Evolutionary conservation across 2,888 invertebrate species (phyloP).

Genomic region (Leucophenga maculata): DNA sequence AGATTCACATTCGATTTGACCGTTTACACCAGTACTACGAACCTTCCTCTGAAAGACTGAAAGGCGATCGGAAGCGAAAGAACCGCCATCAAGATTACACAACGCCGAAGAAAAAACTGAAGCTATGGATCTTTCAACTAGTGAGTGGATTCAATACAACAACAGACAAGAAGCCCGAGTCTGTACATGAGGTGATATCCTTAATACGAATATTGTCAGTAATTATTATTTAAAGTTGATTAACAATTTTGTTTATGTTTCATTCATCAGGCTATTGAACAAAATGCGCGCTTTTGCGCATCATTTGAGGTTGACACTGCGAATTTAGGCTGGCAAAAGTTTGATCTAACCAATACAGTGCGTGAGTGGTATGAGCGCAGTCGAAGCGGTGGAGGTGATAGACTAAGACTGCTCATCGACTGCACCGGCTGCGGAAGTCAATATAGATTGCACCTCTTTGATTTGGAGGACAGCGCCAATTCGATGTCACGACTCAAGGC

Average conservation of each 20-base stretch:
- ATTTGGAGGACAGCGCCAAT: slow-evolving; percentile 33
- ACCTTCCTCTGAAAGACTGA: background rate
- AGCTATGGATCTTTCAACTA: slow-evolving; percentile 69
- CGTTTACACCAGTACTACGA: slow-evolving; percentile 26
- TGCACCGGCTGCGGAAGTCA: slow-evolving; percentile 86
- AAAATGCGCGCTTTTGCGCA: slow-evolving; percentile 75
- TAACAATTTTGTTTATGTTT: slow-evolving; percentile 22
- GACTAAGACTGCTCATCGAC: slow-evolving; percentile 85
- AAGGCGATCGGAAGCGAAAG: background rate
- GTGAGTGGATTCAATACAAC: slow-evolving; percentile 56
- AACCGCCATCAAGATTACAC: slow-evolving; percentile 31
- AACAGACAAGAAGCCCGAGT: too few species aligned
- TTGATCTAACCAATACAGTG: slow-evolving; percentile 86
- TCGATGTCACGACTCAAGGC: slow-evolving; percentile 1
- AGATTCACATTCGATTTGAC: slow-evolving; percentile 80
- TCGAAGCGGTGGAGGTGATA: slow-evolving; percentile 70
- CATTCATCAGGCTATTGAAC: slow-evolving; percentile 74
- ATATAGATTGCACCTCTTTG: slow-evolving; percentile 79
- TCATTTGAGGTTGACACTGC: slow-evolving; percentile 76
- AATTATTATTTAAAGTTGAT: slow-evolving; percentile 25
- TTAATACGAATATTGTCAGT: too few species aligned
- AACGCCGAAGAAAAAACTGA: slow-evolving; percentile 52
- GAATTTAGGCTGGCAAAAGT: slow-evolving; percentile 87
- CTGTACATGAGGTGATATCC: background rate
- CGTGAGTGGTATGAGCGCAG: slow-evolving; percentile 79